Evolutionary conservation across 2,113 vertebrate genomes (phyloP).

Genomic region (Erinaceus europaeus): DNA sequence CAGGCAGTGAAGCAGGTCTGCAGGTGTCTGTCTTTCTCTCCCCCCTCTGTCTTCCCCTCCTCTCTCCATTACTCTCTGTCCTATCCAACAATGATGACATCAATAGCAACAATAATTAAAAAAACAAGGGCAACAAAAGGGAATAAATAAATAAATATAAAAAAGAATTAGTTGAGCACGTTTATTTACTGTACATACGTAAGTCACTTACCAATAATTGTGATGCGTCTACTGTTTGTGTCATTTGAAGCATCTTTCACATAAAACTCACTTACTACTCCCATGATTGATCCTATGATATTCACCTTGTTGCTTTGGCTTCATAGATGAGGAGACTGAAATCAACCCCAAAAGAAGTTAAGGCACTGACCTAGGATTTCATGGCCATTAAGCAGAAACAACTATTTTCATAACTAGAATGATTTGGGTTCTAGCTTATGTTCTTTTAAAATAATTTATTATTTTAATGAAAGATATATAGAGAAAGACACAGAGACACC

Average conservation of each 20-base stretch:
- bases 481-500: no score
- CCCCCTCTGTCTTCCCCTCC: no score
- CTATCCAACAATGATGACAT: no score
- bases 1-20: no score
- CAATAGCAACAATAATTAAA: no score
- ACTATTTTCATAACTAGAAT: no score
- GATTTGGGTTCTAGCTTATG: background rate
- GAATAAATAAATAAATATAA: no score
- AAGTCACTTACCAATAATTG: background rate
- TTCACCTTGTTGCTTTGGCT: background rate
- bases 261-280: background rate
- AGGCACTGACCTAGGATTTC: background rate
- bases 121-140: no score
- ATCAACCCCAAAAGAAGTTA: background rate
- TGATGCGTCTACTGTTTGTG: background rate
- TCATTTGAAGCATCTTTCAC: background rate
- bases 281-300: background rate
- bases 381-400: background rate
- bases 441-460: no score
- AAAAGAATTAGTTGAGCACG: background rate
- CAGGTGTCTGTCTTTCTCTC: no score
- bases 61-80: no score
- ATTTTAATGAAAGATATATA: no score
- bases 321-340: conserved; percentile 5
- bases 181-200: background rate